These are phyloP conservation scores for Macrocentrus cingulum DNA, from an alignment of 1,140 invertebrate species.

Conservation along the genomic window DNA sequence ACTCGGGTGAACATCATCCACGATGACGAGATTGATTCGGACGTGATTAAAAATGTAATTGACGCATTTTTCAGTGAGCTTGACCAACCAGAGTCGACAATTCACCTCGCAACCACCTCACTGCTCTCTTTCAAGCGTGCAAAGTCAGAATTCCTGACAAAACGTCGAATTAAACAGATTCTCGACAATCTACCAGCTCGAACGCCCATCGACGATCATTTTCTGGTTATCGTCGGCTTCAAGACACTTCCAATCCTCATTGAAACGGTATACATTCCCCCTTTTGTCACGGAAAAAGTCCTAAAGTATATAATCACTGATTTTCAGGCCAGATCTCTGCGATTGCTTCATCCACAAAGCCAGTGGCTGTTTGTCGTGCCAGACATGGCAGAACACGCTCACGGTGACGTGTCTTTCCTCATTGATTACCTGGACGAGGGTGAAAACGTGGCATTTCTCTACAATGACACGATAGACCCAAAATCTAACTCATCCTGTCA, in stretches of 20 bases:
- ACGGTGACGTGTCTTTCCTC: constrained; percentile 58
- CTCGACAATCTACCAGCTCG: constrained; percentile 55
- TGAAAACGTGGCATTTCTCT: constrained; percentile 79
- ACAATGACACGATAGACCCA: constrained; percentile 68
- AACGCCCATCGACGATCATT: constrained; percentile 44
- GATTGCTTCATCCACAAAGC: constrained; percentile 68
- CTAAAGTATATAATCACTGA: constrained; percentile 2
- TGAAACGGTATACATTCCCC: constrained; percentile 62
- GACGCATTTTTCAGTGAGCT: constrained; percentile 59
- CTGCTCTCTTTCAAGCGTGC: constrained; percentile 62
- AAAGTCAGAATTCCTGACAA: constrained; percentile 54
- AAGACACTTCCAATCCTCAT: constrained; percentile 62
- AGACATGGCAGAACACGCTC: constrained; percentile 59
- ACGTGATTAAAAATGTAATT: constrained; percentile 65
- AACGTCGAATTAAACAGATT: constrained; percentile 57
- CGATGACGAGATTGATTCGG: constrained; percentile 71
- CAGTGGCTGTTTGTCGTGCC: constrained; percentile 81
- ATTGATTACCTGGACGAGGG: constrained; percentile 70
- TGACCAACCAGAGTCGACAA: constrained; percentile 44
- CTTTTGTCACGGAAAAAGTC: too few species aligned
- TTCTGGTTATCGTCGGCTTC: constrained; percentile 49
- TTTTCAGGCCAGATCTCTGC: constrained; percentile 63
- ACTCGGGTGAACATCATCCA: constrained; percentile 69
- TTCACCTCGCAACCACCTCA: constrained; percentile 58
- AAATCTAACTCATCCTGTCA: constrained; percentile 26